Evolutionary conservation across 2,888 invertebrate genomes (phyloP).

Genomic region (Pseudoips prasinana): DNA sequence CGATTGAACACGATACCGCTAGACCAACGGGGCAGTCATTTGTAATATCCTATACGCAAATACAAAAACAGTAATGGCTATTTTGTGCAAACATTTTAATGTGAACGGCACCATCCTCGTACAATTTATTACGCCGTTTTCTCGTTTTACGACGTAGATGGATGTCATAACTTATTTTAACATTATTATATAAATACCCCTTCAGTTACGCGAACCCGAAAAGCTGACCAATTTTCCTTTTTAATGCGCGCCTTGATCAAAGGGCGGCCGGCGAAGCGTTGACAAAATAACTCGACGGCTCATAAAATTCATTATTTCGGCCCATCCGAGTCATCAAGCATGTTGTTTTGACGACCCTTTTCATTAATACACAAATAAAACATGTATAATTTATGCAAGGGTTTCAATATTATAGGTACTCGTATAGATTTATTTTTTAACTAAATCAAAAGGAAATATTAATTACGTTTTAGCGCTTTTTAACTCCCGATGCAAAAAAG

Average conservation of each 20-base stretch:
- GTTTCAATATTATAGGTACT: no score
- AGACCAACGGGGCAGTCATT: no score
- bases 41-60: no score
- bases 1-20: no score
- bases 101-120: no score
- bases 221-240: constrained; percentile 70
- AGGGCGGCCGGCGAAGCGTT: constrained; percentile 53
- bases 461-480: no score
- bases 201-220: constrained; percentile 48
- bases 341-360: constrained; percentile 28
- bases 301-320: constrained; percentile 58
- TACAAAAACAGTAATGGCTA: no score
- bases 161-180: constrained; percentile 23
- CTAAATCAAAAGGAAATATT: no score
- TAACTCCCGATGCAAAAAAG: no score
- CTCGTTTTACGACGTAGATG: constrained; percentile 15
- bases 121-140: neutral
- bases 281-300: constrained; percentile 54
- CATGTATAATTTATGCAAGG: no score
- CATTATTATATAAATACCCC: constrained; percentile 36
- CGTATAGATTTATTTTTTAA: no score
- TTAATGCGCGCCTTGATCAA: constrained; percentile 69
- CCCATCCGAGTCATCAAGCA: constrained; percentile 31
- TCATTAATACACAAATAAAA: constrained; percentile 16
- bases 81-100: no score